Percentiles rank a stretch among this genome's conserved stretches.
Conservation (phyloP, 1,140 invertebrate species). For the Oedothorax gibbosus region DNA sequence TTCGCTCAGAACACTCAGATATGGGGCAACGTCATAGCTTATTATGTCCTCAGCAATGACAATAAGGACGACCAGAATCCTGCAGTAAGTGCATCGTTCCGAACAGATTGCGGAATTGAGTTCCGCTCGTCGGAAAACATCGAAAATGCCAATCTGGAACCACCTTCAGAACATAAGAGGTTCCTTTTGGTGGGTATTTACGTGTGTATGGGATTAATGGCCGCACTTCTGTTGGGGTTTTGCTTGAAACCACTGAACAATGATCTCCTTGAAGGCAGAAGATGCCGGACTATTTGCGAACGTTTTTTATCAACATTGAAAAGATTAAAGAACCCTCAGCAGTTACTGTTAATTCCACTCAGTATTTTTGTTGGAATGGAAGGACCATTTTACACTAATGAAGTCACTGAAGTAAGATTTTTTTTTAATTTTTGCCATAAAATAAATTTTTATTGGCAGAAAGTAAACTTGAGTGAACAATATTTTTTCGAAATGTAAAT, state of each 20-base stretch:
- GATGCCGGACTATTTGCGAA: slow-evolving; percentile 76
- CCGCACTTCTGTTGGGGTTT: slow-evolving; percentile 84
- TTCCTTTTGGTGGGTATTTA: slow-evolving; percentile 80
- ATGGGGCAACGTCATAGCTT: slow-evolving; percentile 30
- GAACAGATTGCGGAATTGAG: slow-evolving; percentile 1
- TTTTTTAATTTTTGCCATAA: not conserved
- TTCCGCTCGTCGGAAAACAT: slow-evolving; percentile 4
- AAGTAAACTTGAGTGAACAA: too few species aligned
- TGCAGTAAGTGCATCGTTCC: not conserved
- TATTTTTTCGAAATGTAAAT: too few species aligned
- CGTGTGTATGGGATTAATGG: slow-evolving; percentile 81
- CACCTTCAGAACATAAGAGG: slow-evolving; percentile 77
- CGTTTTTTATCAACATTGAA: slow-evolving; percentile 87
- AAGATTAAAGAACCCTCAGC: slow-evolving; percentile 76
- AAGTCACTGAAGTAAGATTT: slow-evolving; percentile 86
- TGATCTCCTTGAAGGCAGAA: slow-evolving; percentile 70
- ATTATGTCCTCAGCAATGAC: slow-evolving; percentile 3
- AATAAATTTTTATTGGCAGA: too few species aligned
- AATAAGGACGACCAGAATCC: not conserved
- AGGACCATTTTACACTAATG: slow-evolving; percentile 93
- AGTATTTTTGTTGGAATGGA: slow-evolving; percentile 97
- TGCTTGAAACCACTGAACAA: slow-evolving; percentile 84
- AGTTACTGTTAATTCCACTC: slow-evolving; percentile 81
- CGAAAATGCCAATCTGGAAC: slow-evolving; percentile 18
- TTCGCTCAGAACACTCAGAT: slow-evolving; percentile 20